Conservation (phyloP, 2,113 vertebrate genomes). For the Hyperoodon ampullatus region DNA sequence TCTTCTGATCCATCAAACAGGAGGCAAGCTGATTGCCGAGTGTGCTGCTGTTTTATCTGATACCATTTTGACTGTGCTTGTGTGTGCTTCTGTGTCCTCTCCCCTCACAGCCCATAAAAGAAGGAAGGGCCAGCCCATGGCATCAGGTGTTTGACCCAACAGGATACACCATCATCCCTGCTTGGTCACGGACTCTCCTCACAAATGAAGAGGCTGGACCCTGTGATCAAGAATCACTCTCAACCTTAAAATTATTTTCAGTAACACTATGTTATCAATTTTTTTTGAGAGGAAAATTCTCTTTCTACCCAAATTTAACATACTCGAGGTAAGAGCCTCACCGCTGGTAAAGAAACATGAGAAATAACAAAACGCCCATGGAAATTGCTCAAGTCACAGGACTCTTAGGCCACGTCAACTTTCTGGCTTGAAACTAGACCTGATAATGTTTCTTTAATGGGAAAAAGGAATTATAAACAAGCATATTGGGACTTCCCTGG, state of each 20-base stretch:
- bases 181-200: too few relatives aligned
- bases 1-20: neutral
- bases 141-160: neutral
- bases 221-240: neutral
- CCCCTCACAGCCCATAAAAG: neutral
- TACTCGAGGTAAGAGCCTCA: neutral
- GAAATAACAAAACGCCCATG: neutral
- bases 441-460: neutral
- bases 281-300: neutral
- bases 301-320: neutral
- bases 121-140: neutral
- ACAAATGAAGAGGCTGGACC: neutral
- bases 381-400: neutral
- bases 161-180: neutral
- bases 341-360: neutral
- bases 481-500: neutral
- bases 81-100: neutral
- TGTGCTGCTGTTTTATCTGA: neutral
- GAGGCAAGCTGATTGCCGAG: neutral
- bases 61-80: neutral
- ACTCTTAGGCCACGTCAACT: neutral
- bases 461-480: neutral
- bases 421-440: neutral
- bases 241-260: neutral
- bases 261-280: neutral